These are phyloP conservation scores for Liparis tanakae DNA, from an alignment of 2,797 vertebrate species.

Conservation along the genomic window DNA sequence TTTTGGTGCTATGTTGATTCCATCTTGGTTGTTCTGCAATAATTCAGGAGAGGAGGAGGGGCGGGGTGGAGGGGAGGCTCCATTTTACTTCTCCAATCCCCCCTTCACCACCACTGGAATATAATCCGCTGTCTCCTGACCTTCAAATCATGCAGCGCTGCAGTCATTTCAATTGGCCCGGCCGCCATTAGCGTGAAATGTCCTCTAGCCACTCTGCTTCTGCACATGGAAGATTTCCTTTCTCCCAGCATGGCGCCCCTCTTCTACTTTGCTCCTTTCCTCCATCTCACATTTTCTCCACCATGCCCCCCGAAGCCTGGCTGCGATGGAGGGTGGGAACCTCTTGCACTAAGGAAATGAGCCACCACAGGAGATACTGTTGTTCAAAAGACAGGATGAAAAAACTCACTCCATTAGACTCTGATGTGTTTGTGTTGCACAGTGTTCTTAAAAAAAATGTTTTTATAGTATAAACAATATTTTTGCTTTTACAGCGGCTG, in stretches of 20 bases:
- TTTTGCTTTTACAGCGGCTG: constrained; percentile 16
- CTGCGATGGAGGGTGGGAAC: constrained; percentile 71
- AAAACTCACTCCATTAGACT: constrained; percentile 67
- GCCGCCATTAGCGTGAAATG: constrained; percentile 86
- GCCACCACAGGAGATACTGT: constrained; percentile 77
- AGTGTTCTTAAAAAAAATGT: constrained; percentile 42
- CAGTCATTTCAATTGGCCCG: constrained; percentile 86
- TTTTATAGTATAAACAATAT: constrained; percentile 13
- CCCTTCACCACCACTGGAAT: constrained; percentile 80
- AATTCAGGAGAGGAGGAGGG: constrained; percentile 70
- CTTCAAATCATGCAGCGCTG: constrained; percentile 86
- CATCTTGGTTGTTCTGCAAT: constrained; percentile 81
- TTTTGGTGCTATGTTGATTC: constrained; percentile 79
- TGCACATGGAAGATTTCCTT: constrained; percentile 83
- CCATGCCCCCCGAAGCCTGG: constrained; percentile 67
- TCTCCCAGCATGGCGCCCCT: constrained; percentile 83
- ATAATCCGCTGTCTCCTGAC: constrained; percentile 88
- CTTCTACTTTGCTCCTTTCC: constrained; percentile 76
- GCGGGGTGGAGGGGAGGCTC: constrained; percentile 61
- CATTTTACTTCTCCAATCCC: constrained; percentile 81
- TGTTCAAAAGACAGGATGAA: constrained; percentile 72
- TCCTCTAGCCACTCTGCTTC: constrained; percentile 83
- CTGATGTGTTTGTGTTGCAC: constrained; percentile 58
- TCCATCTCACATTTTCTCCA: constrained; percentile 70
- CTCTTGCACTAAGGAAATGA: constrained; percentile 77